Conservation (phyloP, 2,888 invertebrate species). For the Lymantria dispar region DNA sequence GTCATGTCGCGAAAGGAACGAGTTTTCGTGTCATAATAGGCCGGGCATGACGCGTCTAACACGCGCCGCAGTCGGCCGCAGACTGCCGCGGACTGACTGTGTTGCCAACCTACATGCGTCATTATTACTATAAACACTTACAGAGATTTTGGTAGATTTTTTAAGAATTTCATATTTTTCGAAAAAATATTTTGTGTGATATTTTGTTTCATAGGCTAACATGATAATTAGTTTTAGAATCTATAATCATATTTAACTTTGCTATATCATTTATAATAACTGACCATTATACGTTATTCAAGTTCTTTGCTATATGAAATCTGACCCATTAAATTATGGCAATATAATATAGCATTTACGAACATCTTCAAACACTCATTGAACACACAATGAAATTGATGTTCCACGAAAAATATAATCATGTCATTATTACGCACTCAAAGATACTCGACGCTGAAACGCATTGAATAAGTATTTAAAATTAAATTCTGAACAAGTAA, state of each 20-base stretch:
- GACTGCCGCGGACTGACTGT: slow-evolving; percentile 57
- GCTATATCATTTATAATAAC: too few relatives aligned
- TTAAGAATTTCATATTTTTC: not conserved
- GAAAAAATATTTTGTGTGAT: too few relatives aligned
- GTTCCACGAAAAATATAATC: slow-evolving; percentile 15
- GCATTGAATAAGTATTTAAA: slow-evolving; percentile 44
- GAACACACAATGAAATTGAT: not conserved
- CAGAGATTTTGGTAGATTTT: slow-evolving; percentile 1
- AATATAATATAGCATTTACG: not conserved
- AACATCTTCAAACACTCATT: not conserved
- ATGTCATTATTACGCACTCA: slow-evolving; percentile 18
- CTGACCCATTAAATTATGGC: too few relatives aligned
- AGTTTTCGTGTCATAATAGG: slow-evolving; percentile 35
- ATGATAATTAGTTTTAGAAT: too few relatives aligned
- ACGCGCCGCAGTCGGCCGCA: slow-evolving; percentile 58
- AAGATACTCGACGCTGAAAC: slow-evolving; percentile 31
- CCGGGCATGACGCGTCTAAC: slow-evolving; percentile 54
- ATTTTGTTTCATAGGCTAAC: too few relatives aligned
- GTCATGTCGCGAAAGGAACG: slow-evolving; percentile 55
- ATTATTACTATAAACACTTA: slow-evolving; percentile 17
- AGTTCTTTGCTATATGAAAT: too few relatives aligned
- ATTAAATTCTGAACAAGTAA: slow-evolving; percentile 54
- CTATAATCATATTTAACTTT: too few relatives aligned
- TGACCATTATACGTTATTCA: too few relatives aligned
- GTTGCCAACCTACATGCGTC: slow-evolving; percentile 40